Conservation (phyloP, 2,888 invertebrate genomes). For the Chrysolina haemoptera region DNA sequence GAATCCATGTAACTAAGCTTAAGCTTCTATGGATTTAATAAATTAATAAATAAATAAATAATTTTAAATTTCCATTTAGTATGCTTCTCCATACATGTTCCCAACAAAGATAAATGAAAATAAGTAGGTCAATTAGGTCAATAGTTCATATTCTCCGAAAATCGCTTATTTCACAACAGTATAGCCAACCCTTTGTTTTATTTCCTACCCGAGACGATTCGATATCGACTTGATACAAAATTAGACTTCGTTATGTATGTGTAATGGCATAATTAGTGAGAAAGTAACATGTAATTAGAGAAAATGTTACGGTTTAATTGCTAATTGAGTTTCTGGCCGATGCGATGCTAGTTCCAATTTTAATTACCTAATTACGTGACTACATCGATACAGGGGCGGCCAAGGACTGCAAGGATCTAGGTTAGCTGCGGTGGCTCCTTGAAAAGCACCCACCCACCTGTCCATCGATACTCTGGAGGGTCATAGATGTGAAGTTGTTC, state of each 20-base stretch:
- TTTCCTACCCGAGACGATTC: slow-evolving; percentile 24
- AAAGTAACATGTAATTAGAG: slow-evolving; percentile 74
- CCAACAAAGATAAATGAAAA: too few relatives aligned
- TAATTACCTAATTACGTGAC: slow-evolving; percentile 75
- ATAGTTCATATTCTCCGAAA: neutral
- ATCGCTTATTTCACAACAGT: neutral
- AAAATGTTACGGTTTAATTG: slow-evolving; percentile 75
- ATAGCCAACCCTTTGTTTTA: slow-evolving; percentile 23
- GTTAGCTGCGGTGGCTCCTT: slow-evolving; percentile 20
- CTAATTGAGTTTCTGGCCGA: slow-evolving; percentile 75
- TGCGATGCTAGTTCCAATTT: slow-evolving; percentile 73
- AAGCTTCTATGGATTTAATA: too few relatives aligned
- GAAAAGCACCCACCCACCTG: slow-evolving; percentile 1
- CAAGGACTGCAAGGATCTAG: slow-evolving; percentile 38
- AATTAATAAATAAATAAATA: too few relatives aligned
- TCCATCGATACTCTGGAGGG: neutral
- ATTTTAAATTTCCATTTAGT: too few relatives aligned
- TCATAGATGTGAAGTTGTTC: neutral
- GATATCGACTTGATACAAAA: slow-evolving; percentile 49
- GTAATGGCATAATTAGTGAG: slow-evolving; percentile 70
- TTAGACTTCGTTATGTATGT: slow-evolving; percentile 54
- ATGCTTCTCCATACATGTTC: too few relatives aligned
- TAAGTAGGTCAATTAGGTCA: neutral
- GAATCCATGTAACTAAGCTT: too few relatives aligned
- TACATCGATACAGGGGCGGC: slow-evolving; percentile 62